Base-by-base conservation (phyloP, 2,797 vertebrate species). In the Synanceia verrucosa region DNA sequence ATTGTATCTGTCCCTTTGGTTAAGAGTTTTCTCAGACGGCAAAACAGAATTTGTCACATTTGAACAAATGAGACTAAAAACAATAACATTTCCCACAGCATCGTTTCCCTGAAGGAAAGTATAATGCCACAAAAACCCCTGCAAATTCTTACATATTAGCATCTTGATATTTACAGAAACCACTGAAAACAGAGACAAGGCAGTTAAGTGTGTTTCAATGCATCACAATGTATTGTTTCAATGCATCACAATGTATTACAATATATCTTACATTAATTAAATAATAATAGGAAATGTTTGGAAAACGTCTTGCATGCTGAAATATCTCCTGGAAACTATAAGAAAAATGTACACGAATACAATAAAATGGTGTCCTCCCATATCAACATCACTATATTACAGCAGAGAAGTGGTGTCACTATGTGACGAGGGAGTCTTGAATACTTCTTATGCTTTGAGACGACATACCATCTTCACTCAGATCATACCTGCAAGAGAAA, bases 391-490 rank as follows among this genome's bases (percentile, higher is more conserved):
- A 82, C 83, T 93, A 94, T 92, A 93, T 95, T 94, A 95, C 93
- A 91, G 89, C 85, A 47, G 66, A 63, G 23, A 39, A 29, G 62
- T 74, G 89, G 60, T 85, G 72, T 91, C 73, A 76, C 61, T 73
- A 83, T 60, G 79, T 72, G 61, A 70, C 37, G 48, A 83, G 36
- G 13, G 83, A 47, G 23, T 91, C 71, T 44, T 87, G 83, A 81
- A 81, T 55, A 70, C 36, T 58, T 63, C 81, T 85, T 86, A 95
- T 44, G 76, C 90, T 60, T 88, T 89, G 83, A 88, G 88, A 1
- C 74, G 86, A 92, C 9, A 89, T 87, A 61, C 97, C 97, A 28
- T 97, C 97, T 88, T 97, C 96, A 34, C 95, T 97, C 73, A 99
- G 94, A 70, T 96, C 94, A 86, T 97, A 97, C 97, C 97, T 99